Conservation (phyloP, 2,113 vertebrate genomes). For the Platysternon megacephalum region DNA sequence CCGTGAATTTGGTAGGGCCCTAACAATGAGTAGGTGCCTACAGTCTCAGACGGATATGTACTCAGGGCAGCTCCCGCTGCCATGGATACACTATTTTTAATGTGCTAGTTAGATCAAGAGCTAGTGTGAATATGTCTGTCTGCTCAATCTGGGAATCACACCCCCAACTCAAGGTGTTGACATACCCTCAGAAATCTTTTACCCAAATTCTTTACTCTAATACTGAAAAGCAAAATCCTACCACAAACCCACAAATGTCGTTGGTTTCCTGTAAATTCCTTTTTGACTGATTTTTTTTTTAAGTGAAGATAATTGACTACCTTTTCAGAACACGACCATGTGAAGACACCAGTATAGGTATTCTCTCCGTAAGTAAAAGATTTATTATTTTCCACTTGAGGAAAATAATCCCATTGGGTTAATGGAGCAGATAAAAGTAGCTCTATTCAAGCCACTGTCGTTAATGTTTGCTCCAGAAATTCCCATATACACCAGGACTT, state of each 20-base stretch:
- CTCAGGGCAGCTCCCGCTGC: neutral
- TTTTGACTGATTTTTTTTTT: neutral
- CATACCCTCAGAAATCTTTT: neutral
- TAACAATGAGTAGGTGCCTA: neutral
- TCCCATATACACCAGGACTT: neutral
- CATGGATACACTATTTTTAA: neutral
- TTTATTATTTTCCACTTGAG: constrained; percentile 1
- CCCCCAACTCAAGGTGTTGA: neutral
- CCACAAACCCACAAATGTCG: neutral
- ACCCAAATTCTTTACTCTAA: neutral
- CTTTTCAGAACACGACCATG: neutral
- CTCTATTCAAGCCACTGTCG: neutral
- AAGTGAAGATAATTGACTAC: neutral
- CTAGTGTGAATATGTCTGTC: neutral
- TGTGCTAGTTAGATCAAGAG: neutral
- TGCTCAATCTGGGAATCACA: neutral
- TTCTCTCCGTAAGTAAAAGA: neutral
- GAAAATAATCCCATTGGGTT: constrained; percentile 19
- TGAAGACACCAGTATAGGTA: neutral
- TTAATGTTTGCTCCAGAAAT: constrained; percentile 7
- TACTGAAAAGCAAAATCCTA: neutral
- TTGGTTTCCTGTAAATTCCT: neutral
- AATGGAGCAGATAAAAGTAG: constrained; percentile 29
- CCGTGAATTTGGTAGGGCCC: no score
- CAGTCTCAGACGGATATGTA: neutral